Evolutionary conservation across 53 echinoderm and acorn worm species (phyloP).

Genomic region (Astropecten irregularis): DNA sequence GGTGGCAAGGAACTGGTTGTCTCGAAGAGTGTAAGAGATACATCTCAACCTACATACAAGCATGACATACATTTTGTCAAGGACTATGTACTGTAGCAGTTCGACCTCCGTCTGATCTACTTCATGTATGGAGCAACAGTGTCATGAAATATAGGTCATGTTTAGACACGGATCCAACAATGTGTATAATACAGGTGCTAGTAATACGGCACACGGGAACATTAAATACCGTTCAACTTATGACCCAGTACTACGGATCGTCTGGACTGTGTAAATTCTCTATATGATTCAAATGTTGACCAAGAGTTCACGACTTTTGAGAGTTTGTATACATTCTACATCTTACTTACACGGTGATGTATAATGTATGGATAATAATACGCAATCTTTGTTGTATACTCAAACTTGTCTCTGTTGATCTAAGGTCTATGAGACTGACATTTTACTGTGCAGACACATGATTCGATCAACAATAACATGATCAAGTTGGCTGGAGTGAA

Average conservation of each 20-base stretch:
- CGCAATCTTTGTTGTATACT: too few relatives aligned
- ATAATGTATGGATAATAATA: neutral
- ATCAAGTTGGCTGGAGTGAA: too few relatives aligned
- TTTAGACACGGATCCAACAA: constrained; percentile 32
- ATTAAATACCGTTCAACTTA: constrained; percentile 27
- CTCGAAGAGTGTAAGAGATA: too few relatives aligned
- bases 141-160: constrained; percentile 45
- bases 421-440: too few relatives aligned
- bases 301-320: constrained; percentile 12
- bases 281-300: neutral
- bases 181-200: neutral
- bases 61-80: too few relatives aligned
- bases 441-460: too few relatives aligned
- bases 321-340: neutral
- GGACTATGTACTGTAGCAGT: too few relatives aligned
- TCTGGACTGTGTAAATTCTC: neutral
- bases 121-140: too few relatives aligned
- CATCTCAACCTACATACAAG: too few relatives aligned
- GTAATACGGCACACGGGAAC: constrained; percentile 6
- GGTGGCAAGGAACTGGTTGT: too few relatives aligned
- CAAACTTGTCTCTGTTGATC: neutral
- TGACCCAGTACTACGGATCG: constrained; percentile 27
- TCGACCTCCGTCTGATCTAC: too few relatives aligned
- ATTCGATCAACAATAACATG: too few relatives aligned
- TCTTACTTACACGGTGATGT: constrained; percentile 20